Evolutionary conservation across 2,797 vertebrate genomes (phyloP), one percentile per base, ranked within the genome.

Genomic region (Thalassophryne amazonica): DNA sequence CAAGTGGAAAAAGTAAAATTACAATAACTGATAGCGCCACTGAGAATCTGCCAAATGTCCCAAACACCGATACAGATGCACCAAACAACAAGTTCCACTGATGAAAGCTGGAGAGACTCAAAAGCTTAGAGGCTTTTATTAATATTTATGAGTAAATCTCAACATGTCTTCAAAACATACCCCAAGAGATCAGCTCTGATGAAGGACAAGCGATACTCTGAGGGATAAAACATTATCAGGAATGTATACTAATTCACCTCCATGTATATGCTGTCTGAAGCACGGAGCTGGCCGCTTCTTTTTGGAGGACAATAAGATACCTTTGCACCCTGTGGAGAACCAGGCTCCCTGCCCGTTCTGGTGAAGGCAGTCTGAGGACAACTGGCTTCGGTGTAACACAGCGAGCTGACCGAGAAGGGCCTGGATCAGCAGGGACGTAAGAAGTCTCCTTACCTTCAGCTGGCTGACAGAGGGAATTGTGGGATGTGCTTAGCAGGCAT

Each of bases 401-500:
- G 50, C 33, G 15, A 27, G 61, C 80, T 49, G 57, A 65, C 73
- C 51, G 75, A 73, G 49, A 60, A n/a, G 63, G 54, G 52, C 69
- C 50, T 40, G 61, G 61, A 60, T 58, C 72, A 56, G 71, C 64
- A 40, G 62, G 61, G 35, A 61, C 28, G 61, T 67, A 61, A 63
- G 33, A 79, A 65, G 54, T 73, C 66, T 64, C 49, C 63, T 78
- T 83, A 73, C 60, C 70, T 58, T 71, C 59, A 53, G 68, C 76
- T 60, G 67, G 78, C 60, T 50, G 65, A 55, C 22, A n/a, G 72
- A 50, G 63, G 61, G 53, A 55, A 31, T 74, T 71, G 57, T 63
- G 60, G 68, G 69, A 71, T 47, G 76, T 60, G 68, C 79, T 75
- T 63, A 61, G 61, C 60, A 69, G 72, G 60, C 83, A 66, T 76